These are phyloP conservation scores for Grallaria varia DNA, from an alignment of 2,113 vertebrate species.

Conservation along the genomic window DNA sequence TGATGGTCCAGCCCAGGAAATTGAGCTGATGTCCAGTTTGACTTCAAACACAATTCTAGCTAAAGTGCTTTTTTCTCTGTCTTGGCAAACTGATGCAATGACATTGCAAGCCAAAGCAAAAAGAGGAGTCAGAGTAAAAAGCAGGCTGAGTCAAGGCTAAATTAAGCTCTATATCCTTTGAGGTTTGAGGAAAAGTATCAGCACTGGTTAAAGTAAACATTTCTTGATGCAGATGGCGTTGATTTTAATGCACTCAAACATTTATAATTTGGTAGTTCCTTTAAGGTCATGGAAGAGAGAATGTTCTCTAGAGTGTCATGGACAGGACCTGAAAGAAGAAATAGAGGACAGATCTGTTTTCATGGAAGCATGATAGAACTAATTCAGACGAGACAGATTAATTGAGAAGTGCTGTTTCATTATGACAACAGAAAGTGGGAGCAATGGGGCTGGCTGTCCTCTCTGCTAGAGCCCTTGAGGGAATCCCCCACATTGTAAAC, in stretches of 20 bases:
- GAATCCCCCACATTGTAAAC: neutral
- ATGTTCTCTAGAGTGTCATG: neutral
- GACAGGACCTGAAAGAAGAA: neutral
- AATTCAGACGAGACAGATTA: neutral
- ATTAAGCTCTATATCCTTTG: neutral
- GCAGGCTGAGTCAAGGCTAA: neutral
- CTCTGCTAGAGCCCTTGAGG: neutral
- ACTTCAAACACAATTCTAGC: neutral
- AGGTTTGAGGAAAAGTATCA: neutral
- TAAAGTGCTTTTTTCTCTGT: neutral
- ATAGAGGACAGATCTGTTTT: neutral
- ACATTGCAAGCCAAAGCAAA: neutral
- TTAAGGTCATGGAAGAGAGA: neutral
- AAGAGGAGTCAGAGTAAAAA: neutral
- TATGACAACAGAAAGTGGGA: neutral
- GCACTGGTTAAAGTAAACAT: neutral
- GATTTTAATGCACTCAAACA: neutral
- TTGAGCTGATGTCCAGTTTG: neutral
- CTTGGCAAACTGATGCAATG: neutral
- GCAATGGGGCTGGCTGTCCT: neutral
- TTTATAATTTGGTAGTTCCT: neutral
- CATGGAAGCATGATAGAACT: neutral
- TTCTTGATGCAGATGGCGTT: neutral
- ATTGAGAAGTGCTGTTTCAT: neutral
- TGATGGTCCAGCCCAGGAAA: neutral